Evolutionary conservation across 2,113 vertebrate species (phyloP), one percentile per base, ranked within the genome.

Genomic region (Takifugu bimaculatus): DNA sequence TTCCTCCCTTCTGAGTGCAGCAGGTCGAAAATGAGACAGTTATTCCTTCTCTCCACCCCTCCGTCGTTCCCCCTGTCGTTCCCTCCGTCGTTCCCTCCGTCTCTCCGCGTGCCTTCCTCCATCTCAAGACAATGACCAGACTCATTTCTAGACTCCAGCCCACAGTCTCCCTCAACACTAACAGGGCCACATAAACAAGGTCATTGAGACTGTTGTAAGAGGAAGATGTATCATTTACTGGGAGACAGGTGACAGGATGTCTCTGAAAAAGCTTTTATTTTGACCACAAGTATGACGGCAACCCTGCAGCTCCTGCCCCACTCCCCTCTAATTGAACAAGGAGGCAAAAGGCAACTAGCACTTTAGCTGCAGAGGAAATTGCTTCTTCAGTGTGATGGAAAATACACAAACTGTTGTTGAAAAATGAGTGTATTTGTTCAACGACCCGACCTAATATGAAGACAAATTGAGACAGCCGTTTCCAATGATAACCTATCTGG

Each of bases 181-280:
- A 83, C 79, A 79, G 80, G 80, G 81, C 81, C 77, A 72, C 83
- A 87, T 75, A 86, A 88, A 88, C 85, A 87, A 86, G 85, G 87
- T 86, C 82, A 86, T 82, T 74, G 60, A 64, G 83, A 66, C 68
- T 48, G 82, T 80, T 70, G 77, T 76, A 82, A 86, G 87, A 85
- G 79, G 79, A 82, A 85, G 80, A 88, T 79, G 87, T 86, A 86
- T 86, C 87, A 85, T 87, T 88, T 87, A 87, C 83, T 60, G 72
- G 61, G 80, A 85, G 82, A 88, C 80, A 75, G 82, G 87, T 87
- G 83, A 87, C 87, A 83, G 74, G 72, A 81, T 78, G 82, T 82
- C 82, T 77, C 72, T 5, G 65, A 72, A 85, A 84, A 82, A 74
- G 81, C 85, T 85, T 88, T 88, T 86, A 83, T 87, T 88, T 83